Percentiles rank a stretch among this genome's conserved stretches.
Evolutionary conservation across 2,888 invertebrate genomes (phyloP).

Genomic region (Callinectes sapidus): DNA sequence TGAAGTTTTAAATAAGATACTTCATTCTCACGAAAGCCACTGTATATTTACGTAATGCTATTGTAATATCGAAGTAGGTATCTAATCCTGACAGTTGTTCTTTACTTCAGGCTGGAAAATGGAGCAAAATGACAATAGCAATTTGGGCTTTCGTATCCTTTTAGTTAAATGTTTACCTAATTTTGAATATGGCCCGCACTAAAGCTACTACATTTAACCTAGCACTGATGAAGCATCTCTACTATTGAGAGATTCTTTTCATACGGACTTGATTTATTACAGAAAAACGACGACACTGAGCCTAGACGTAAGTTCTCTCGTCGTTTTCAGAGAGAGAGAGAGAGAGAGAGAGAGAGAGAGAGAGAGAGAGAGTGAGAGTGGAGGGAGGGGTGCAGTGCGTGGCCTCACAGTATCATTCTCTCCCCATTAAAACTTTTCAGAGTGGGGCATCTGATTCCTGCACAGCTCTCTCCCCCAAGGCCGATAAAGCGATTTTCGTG

Average conservation of each 20-base stretch:
- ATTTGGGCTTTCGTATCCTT: neutral
- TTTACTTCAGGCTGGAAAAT: neutral
- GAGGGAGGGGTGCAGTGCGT: neutral
- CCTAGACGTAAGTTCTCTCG: no score
- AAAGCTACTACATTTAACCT: no score
- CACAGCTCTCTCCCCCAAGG: constrained; percentile 17
- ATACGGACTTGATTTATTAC: no score
- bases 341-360: neutral
- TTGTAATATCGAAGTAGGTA: neutral
- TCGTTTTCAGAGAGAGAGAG: no score
- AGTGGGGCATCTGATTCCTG: constrained; percentile 59
- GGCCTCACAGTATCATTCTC: constrained; percentile 53
- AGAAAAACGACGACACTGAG: no score
- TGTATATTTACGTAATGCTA: neutral
- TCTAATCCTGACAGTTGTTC: neutral
- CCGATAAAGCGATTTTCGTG: constrained; percentile 48
- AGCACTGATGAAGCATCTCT: no score
- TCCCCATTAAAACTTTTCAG: constrained; percentile 63
- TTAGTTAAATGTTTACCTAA: no score
- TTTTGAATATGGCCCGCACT: no score
- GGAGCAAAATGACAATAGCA: neutral
- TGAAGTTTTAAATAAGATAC: neutral
- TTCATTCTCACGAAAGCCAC: neutral
- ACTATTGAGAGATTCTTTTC: no score
- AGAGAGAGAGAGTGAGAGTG: neutral